phyloP scores from a whole-genome alignment of 2,888 invertebrate species.

The Amaurobius ferox region DNA sequence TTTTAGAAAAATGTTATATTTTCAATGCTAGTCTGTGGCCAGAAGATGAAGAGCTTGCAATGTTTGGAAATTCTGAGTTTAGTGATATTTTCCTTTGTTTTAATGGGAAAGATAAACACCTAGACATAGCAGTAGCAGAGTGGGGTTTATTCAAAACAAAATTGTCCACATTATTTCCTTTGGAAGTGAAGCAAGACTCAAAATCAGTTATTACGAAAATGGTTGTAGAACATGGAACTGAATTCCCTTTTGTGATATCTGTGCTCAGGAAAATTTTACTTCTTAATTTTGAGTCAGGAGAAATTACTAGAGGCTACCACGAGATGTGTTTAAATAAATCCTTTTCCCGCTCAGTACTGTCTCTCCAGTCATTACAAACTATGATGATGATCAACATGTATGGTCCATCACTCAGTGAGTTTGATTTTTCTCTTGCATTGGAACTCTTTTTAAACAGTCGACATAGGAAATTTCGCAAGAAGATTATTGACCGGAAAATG shows the following conservation, averaged over 20 bases:
- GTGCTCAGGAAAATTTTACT: conserved; percentile 31
- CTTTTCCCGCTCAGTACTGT: conserved; percentile 8
- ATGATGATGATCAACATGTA: conserved; percentile 43
- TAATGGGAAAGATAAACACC: background rate
- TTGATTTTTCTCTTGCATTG: conserved; percentile 26
- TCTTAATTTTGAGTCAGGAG: conserved; percentile 20
- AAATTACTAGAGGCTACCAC: conserved; percentile 22
- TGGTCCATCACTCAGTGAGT: conserved; percentile 29
- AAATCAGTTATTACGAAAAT: conserved; percentile 21
- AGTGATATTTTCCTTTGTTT: background rate
- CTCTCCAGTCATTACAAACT: conserved; percentile 35
- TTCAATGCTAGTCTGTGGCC: conserved; percentile 25
- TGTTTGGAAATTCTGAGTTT: conserved; percentile 28
- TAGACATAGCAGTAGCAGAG: conserved; percentile 1
- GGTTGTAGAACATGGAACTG: background rate
- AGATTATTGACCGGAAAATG: background rate
- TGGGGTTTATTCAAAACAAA: conserved; percentile 18
- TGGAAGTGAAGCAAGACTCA: conserved; percentile 2
- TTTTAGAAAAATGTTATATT: conserved; percentile 10
- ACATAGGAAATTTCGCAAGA: conserved; percentile 27
- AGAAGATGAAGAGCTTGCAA: background rate
- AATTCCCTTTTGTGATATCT: background rate
- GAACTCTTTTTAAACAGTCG: conserved; percentile 29
- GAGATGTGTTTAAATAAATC: conserved; percentile 47
- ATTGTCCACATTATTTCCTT: background rate